Evolutionary conservation across 2,797 vertebrate species (phyloP), one percentile per base, ranked within the genome.

Genomic region (Typhlichthys subterraneus): DNA sequence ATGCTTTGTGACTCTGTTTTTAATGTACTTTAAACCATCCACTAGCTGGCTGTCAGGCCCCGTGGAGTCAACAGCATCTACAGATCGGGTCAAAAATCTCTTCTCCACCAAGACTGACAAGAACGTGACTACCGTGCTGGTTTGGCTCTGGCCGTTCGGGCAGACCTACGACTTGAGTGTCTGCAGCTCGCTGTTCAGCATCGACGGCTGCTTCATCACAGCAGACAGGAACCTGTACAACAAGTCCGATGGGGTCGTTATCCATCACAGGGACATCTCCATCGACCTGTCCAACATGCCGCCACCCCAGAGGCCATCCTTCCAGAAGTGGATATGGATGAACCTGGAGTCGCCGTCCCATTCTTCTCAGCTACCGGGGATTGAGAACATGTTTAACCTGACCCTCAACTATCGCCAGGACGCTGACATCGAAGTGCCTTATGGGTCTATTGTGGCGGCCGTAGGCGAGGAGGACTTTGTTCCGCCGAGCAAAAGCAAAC

Each of bases 281-380:
- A 95, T 94, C 61, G 97, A 99, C 82, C 89, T 98, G 70, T 94
- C 96, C 66, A 99, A 99, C 79, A 91, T 99, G 91, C 97, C 97
- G 23, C 93, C 93, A 17, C 75, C 92, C 46, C 92, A 93, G 63
- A 94, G 97, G 45, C 97, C 96, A 14, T 92, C 94, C 0, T 95
- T 98, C 84, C 97, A 99, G 89, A 98, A 98, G 79, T 99, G 97
- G 97, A 91, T 99, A 83, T 99, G 97, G 97, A 97, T 98, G 96
- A 98, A 98, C 83, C 72, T 98, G 74, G 97, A 99, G 88, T 98
- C 97, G 1, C 97, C 97, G 6, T 97, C 97, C 0, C 95, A 99
- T 63, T 97, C 95, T 1, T 95, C 95, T n/a, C 94, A 96, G 69
- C 92, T 96, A 70, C 92, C 93, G 50, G 96, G 95, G 55, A 96